These are phyloP conservation scores for Sesia apiformis DNA, from an alignment of 2,888 invertebrate species.

Conservation along the genomic window DNA sequence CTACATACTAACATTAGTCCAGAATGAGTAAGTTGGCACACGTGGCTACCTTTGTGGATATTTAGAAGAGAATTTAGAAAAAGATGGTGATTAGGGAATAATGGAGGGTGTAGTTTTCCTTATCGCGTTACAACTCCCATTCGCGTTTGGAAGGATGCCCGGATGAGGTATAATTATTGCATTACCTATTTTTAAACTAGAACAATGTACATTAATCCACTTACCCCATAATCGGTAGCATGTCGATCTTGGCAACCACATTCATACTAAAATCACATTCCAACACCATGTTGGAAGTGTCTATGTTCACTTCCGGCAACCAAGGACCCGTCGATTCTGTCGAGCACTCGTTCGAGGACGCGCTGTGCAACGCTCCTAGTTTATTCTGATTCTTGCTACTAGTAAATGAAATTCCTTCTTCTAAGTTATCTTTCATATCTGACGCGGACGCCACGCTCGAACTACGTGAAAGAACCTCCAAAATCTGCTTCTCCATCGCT, in stretches of 20 bases:
- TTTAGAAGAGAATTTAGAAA: too few species aligned
- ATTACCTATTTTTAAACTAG: too few species aligned
- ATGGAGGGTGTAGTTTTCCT: too few species aligned
- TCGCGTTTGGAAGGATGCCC: too few species aligned
- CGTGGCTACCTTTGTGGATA: too few species aligned
- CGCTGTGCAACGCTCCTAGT: conserved; percentile 4
- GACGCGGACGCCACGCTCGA: conserved; percentile 3
- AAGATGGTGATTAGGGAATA: too few species aligned
- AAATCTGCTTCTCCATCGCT: conserved; percentile 14
- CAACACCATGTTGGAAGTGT: conserved; percentile 12
- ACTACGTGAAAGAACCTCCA: conserved; percentile 6
- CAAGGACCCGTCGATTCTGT: conserved; percentile 10
- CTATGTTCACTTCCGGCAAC: conserved; percentile 15
- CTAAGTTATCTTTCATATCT: conserved; percentile 5
- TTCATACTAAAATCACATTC: conserved; percentile 31
- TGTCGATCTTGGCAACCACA: conserved; percentile 44
- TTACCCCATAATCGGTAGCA: conserved; percentile 59
- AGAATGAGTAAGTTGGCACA: too few species aligned
- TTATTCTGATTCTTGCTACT: conserved; percentile 28
- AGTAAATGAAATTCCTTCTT: conserved; percentile 23
- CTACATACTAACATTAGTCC: too few species aligned
- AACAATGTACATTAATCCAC: conserved; percentile 10
- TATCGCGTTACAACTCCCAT: too few species aligned
- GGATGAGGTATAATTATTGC: too few species aligned
- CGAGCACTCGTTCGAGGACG: neutral